Conservation (phyloP, 2,888 invertebrate species). For the Conchocele bisecta region DNA sequence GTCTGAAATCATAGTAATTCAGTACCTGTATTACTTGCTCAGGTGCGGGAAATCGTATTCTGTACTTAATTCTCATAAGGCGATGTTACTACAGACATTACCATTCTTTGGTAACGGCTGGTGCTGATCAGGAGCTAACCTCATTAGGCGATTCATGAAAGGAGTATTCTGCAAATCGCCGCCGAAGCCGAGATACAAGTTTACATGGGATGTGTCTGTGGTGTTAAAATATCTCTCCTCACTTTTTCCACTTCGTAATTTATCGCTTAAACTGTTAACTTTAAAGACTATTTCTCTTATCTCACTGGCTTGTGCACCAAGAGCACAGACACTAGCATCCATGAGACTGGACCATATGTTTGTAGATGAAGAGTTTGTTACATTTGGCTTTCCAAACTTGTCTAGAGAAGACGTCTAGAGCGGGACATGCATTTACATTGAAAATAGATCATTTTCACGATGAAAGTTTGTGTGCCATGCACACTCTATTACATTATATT, state of each 20-base stretch:
- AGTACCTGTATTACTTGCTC: conserved; percentile 3
- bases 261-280: conserved; percentile 37
- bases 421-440: conserved; percentile 13
- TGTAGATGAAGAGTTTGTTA: background rate
- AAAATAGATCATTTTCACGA: conserved; percentile 36
- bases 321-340: conserved; percentile 27
- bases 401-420: conserved; percentile 11
- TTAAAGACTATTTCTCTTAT: conserved; percentile 30
- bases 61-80: conserved; percentile 33
- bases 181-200: conserved; percentile 15
- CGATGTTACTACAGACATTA: conserved; percentile 38
- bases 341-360: conserved; percentile 26
- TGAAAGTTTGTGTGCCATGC: no score
- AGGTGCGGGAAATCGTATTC: conserved; percentile 5
- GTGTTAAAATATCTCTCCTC: conserved; percentile 22
- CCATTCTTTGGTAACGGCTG: conserved; percentile 21
- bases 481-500: no score
- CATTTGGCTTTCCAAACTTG: conserved; percentile 12
- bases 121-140: conserved; percentile 9
- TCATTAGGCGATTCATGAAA: conserved; percentile 40
- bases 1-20: background rate
- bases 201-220: conserved; percentile 36
- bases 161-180: conserved; percentile 23
- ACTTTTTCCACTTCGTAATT: conserved; percentile 2
- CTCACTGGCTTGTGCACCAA: conserved; percentile 19